A percentile compares a stretch with the other conserved stretches of the same genome.
These are phyloP conservation scores for Hemichromis elongatus DNA, from an alignment of 2,113 vertebrate genomes.

Conservation along the genomic window DNA sequence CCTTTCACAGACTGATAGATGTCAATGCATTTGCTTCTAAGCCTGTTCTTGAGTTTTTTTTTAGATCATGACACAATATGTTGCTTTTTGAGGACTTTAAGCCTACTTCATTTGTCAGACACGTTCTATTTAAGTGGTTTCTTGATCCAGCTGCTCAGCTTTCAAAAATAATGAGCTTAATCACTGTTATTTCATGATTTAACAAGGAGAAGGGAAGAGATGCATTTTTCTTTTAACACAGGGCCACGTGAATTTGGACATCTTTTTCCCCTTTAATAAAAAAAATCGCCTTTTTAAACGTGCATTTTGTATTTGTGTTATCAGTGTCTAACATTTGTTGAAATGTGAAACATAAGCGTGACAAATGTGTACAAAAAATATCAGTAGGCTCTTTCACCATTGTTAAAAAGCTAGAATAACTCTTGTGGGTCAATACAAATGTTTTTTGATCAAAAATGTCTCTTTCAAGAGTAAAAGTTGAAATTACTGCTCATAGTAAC, in stretches of 20 bases:
- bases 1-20: background rate
- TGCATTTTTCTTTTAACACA: background rate
- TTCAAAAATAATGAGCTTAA: background rate
- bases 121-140: background rate
- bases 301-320: background rate
- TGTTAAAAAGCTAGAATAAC: background rate
- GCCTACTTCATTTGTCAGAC: background rate
- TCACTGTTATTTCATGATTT: background rate
- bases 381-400: background rate
- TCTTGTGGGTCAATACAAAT: background rate
- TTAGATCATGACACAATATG: background rate
- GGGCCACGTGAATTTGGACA: too few relatives aligned
- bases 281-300: background rate
- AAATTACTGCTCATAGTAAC: background rate
- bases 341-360: background rate
- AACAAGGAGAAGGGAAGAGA: background rate
- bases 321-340: background rate
- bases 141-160: background rate
- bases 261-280: background rate
- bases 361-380: background rate
- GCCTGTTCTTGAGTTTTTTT: background rate
- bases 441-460: too few relatives aligned
- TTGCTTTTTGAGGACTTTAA: background rate
- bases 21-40: background rate
- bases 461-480: background rate